phyloP scores from a whole-genome alignment of 2,113 vertebrate genomes.

The Rousettus leschenaultii region DNA sequence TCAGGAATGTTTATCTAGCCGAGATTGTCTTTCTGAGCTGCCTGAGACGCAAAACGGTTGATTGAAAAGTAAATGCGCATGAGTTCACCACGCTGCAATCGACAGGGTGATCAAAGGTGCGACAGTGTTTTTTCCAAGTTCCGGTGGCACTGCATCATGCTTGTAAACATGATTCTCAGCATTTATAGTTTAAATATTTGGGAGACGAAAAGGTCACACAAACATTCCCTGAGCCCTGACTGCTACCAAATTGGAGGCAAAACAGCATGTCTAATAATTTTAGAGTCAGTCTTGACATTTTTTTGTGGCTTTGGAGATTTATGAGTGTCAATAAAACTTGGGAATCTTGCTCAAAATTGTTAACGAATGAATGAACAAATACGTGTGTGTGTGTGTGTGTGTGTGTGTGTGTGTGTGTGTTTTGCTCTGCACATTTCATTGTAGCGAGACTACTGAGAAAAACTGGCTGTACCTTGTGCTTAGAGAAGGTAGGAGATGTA shows the following conservation, averaged over 20 bases:
- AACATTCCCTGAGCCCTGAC: background rate
- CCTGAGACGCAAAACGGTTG: background rate
- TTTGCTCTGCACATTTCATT: background rate
- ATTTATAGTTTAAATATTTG: background rate
- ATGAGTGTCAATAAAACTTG: background rate
- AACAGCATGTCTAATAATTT: background rate
- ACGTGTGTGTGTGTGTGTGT: too few species aligned
- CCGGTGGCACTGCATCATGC: background rate
- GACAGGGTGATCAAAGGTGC: background rate
- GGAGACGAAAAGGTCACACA: background rate
- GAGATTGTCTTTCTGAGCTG: background rate
- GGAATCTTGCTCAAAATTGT: background rate
- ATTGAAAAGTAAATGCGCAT: background rate
- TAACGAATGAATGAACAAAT: background rate
- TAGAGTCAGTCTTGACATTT: background rate
- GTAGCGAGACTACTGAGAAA: background rate
- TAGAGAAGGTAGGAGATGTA: background rate
- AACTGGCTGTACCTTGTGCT: background rate
- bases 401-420: too few species aligned
- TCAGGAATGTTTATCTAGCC: background rate
- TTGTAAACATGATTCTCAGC: background rate
- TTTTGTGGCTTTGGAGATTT: background rate
- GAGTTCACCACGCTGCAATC: background rate
- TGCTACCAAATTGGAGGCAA: background rate
- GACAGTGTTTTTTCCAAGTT: background rate